Conservation (phyloP, 2,113 vertebrate species). For the Eptatretus burgeri region DNA sequence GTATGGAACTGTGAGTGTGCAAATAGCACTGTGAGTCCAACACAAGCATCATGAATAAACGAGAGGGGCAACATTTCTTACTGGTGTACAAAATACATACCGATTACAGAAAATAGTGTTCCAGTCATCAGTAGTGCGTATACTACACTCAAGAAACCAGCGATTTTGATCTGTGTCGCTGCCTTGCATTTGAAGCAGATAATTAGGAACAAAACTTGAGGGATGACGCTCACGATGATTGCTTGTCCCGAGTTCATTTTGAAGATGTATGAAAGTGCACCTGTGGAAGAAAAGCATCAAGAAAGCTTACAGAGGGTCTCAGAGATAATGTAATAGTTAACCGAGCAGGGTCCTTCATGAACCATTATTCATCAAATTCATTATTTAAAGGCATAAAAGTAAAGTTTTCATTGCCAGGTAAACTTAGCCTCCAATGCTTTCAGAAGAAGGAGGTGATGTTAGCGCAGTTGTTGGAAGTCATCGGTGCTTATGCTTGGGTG, state of each 20-base stretch:
- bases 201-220: constrained; percentile 22
- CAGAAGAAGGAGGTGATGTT: too few species aligned
- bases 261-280: constrained; percentile 28
- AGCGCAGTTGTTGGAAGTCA: too few species aligned
- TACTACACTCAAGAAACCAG: constrained; percentile 24
- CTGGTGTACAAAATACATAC: constrained; percentile 14
- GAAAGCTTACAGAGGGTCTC: not conserved
- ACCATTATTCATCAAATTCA: not conserved
- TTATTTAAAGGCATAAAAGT: not conserved
- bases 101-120: constrained; percentile 29
- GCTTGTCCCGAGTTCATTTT: constrained; percentile 14
- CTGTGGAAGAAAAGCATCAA: constrained; percentile 12
- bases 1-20: too few species aligned
- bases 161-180: constrained; percentile 24
- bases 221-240: constrained; percentile 19
- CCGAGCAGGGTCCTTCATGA: not conserved
- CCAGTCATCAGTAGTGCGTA: constrained; percentile 38
- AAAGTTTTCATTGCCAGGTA: not conserved
- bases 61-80: not conserved
- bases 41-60: not conserved
- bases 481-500: too few species aligned
- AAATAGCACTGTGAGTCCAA: too few species aligned
- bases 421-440: not conserved
- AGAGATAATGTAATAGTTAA: not conserved
- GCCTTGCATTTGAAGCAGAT: constrained; percentile 22